Percentiles rank a stretch among this genome's conserved stretches.
phyloP scores from a whole-genome alignment of 2,113 vertebrate genomes.

The Xenus cinereus region DNA sequence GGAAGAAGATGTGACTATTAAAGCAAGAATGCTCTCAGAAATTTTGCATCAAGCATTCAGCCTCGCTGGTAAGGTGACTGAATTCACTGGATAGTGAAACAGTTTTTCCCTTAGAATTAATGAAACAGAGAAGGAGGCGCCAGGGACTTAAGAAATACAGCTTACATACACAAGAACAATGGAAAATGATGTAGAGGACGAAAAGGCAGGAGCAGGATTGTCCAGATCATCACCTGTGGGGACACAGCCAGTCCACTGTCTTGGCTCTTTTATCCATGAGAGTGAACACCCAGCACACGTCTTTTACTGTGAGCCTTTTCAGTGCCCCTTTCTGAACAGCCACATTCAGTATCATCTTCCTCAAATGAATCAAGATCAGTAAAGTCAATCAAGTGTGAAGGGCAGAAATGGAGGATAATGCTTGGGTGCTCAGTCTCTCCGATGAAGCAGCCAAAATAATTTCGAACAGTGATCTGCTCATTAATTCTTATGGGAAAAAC shows the following conservation, averaged over 20 bases:
- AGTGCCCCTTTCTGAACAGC: background rate
- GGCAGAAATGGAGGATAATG: background rate
- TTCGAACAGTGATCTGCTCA: background rate
- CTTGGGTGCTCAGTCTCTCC: background rate
- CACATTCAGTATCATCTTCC: background rate
- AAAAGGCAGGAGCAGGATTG: background rate
- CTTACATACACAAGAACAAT: background rate
- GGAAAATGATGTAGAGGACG: background rate
- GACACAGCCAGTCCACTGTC: background rate
- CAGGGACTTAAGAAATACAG: background rate
- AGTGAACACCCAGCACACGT: background rate
- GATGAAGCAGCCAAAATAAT: background rate
- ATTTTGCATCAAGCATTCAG: background rate
- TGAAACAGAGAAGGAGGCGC: background rate
- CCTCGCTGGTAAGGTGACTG: background rate
- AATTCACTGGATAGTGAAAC: background rate
- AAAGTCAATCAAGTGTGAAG: background rate
- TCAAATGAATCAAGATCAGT: background rate
- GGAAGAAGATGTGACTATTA: background rate
- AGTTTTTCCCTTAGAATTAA: background rate
- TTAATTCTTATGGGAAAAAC: background rate
- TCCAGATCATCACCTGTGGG: background rate
- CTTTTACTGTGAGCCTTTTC: background rate
- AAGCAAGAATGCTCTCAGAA: background rate
- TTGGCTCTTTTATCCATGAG: background rate